Percentiles rank a stretch among this genome's conserved stretches.
These are phyloP conservation scores for Gambusia affinis DNA, from an alignment of 2,113 vertebrate species.

Conservation along the genomic window DNA sequence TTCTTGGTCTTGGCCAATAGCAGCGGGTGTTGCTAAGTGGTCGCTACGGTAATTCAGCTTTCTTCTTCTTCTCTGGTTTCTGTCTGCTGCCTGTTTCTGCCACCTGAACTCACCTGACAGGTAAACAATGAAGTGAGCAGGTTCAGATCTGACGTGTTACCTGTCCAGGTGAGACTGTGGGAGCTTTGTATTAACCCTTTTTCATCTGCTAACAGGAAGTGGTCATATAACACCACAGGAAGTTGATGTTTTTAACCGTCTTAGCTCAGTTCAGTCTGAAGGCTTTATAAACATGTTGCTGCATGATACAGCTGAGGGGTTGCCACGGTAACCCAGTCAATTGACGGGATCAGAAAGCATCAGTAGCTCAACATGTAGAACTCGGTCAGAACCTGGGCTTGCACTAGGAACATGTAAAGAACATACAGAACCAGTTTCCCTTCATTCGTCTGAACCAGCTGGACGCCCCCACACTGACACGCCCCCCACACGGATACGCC, in stretches of 20 bases:
- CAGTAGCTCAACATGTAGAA: no score
- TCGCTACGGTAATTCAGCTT: slow-evolving; percentile 85
- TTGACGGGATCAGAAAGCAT: background rate
- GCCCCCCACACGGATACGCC: no score
- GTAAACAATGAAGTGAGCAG: background rate
- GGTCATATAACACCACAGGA: background rate
- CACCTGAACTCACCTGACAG: slow-evolving; percentile 1
- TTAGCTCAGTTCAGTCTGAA: background rate
- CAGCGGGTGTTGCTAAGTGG: slow-evolving; percentile 60
- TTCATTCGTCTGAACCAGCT: no score
- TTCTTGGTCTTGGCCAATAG: slow-evolving; percentile 57
- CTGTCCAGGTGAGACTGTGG: background rate
- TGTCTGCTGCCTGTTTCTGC: slow-evolving; percentile 18
- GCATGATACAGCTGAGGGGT: background rate
- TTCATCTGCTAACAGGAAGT: background rate
- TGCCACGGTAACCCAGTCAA: background rate
- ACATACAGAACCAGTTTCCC: no score
- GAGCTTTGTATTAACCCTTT: background rate
- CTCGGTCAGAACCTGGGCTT: no score
- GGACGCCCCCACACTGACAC: no score
- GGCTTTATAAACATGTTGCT: background rate
- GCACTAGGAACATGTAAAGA: no score
- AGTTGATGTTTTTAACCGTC: background rate
- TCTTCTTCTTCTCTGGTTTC: slow-evolving; percentile 25
- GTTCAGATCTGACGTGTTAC: background rate